Evolutionary conservation across 2,797 vertebrate genomes (phyloP).

Genomic region (Synaphobranchus kaupii): DNA sequence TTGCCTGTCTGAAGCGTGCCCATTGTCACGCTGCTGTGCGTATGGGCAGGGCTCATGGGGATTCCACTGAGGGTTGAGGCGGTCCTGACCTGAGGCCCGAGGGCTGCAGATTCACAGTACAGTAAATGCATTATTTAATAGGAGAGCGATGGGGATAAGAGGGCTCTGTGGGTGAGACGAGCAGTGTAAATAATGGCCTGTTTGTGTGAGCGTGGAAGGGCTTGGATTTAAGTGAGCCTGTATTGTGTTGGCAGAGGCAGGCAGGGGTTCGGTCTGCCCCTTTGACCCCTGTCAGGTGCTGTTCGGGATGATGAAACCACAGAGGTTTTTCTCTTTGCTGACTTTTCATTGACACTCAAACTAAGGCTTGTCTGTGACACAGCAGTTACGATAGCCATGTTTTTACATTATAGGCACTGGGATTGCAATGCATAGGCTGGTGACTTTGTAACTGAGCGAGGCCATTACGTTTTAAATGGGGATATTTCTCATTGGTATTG

Average conservation of each 20-base stretch:
- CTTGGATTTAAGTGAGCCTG: not conserved
- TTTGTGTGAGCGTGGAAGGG: not conserved
- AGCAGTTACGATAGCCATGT: too few species aligned
- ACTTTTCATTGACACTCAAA: not conserved
- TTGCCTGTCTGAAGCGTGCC: not conserved
- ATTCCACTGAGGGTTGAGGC: not conserved
- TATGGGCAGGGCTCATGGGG: not conserved
- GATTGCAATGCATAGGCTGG: not conserved
- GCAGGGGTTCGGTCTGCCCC: not conserved
- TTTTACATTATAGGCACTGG: not conserved
- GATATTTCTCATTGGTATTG: not conserved
- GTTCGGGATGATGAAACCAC: not conserved
- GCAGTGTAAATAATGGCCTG: not conserved
- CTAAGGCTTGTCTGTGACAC: not conserved
- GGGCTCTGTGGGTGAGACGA: not conserved
- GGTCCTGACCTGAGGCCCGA: not conserved
- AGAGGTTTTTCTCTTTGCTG: not conserved
- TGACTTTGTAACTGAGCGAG: not conserved
- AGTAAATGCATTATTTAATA: not conserved
- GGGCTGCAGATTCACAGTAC: not conserved
- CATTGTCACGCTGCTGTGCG: not conserved
- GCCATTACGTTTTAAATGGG: not conserved
- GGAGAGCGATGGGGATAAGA: not conserved
- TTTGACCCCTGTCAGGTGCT: slow-evolving; percentile 9
- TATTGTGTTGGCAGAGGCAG: not conserved